Evolutionary conservation across 2,113 vertebrate genomes (phyloP), one percentile per base, ranked within the genome.

Genomic region (Anguilla japonica): DNA sequence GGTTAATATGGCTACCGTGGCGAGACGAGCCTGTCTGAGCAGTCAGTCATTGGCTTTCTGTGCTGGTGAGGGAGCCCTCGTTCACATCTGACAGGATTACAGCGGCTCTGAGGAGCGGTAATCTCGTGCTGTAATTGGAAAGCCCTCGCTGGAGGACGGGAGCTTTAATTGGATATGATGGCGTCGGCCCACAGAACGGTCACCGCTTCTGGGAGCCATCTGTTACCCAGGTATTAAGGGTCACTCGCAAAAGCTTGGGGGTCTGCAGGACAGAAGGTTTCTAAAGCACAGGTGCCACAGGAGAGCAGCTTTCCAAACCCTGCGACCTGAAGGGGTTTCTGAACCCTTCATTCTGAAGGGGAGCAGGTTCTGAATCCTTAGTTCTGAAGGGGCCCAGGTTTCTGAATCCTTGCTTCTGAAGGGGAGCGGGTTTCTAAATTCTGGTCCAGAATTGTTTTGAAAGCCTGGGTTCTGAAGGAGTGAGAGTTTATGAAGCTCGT

Each of bases 151-250:
- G 26, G 60, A 20, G 39, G 20, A 41, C 6, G 39, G 57, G 40
- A 71, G 83, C 2, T 84, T 84, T 84, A 84, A 71, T 71, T n/a
- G 57, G 60, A 84, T 84, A 84, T 84, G 60, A 84, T 71, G 18
- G 39, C 20, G 83, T 15, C 15, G 40, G 46, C 22, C 60, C 20
- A 63, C 29, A 16, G 34, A 41, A 84, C 83, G 26, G 26, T 41
- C 5, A 39, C 34, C 46, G 41, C 63, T 14, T 71, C 57, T 63
- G 39, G 82, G 34, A 60, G 8, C 82, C 82, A 83, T 83, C 82
- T 83, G 82, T 39, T 60, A 60, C 82, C 82, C 57, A n/a, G 53
- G 26, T 16, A 83, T 57, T 83, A 83, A 60, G 34, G 43, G 46
- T 22, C 82, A 1, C 1, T 39, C 18, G 34, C 14, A 20, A 57